Evolutionary conservation across 2,113 vertebrate species (phyloP), one percentile per base, ranked within the genome.

Genomic region (Galemys pyrenaicus): DNA sequence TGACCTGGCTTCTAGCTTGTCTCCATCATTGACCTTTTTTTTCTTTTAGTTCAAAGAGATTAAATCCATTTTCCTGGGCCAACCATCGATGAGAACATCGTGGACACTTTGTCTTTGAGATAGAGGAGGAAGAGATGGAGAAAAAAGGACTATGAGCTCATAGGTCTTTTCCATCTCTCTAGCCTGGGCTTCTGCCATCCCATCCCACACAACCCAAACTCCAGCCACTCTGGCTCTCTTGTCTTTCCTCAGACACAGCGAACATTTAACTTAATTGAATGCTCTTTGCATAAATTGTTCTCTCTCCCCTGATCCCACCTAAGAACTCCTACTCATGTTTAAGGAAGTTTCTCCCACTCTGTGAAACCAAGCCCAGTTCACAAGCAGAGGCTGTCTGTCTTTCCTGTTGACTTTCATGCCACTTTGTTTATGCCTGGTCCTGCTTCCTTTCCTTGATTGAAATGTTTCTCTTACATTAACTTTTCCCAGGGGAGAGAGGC

Each of bases 1-100:
- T 94, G 96, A 96, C 19, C 85, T 97, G 97, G 96, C 94, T 96
- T 97, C 78, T 67, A 86, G 80, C 84, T 95, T 93, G 79, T 93
- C 93, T 97, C 30, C 1, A 30, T 93, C 62, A 39, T 94, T 98
- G 90, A 97, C 94, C 74, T 95, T 54, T 51, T 54, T 51, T 81
- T 97, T 97, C 87, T 94, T 97, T 96, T 44, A 93, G 97, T 97
- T 97, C 95, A 97, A 93, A 94, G 96, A 97, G 92, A 96, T 92
- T 78, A 94, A 97, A 94, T 95, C 94, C 11, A 37, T 97, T 96
- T 97, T 94, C 87, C 95, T 94, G 89, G 87, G 91, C 92, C 96
- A 97, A 41, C 82, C 87, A 35, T 65, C 96, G 96, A 96, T 95
- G 96, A 97, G 97, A 98, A 97, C 96, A 97, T 95, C 94, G 28